Evolutionary conservation across 2,888 invertebrate genomes (phyloP), one percentile per base, ranked within the genome.

Genomic region (Archaeoteleia sp.): DNA sequence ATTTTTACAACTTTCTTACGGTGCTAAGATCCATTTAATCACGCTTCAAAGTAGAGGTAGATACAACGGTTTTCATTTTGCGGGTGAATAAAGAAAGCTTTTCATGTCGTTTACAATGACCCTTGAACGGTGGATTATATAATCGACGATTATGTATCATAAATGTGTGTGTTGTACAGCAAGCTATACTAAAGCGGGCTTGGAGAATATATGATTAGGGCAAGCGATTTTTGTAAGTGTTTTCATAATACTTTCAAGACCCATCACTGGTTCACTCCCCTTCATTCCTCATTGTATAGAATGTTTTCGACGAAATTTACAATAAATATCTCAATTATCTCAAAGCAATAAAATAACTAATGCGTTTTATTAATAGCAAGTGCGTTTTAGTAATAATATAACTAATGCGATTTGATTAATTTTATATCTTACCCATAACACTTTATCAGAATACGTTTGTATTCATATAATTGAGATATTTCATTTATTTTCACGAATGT

Each of bases 111-210:
- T 34, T 10, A 12, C 7, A 7, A 2, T 34, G 15, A 48, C 20
- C 23, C 35, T 37, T 51, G 34, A 39, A 40, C 14, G 14, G 4
- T 9, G 5, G 2, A 2, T 25, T 30, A 45, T 48, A 17, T 67
- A 61, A 68, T 53, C 39, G 66, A 71, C 54, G 46, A 63, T 57
- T 61, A 48, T 71, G 40, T 67, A 61, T 77, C 35, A 72, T 83
- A 68, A 76, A 54, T 74, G 62, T 78, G 72, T 81, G 75, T 82
- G 80, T 82, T 79, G 78, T 78, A 76, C 80, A 82, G 82, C 82
- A 82, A 81, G 77, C 82, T 82, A 79, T 80, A 80, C 79, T 82
- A 82, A 82, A 77, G 77, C 71, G 70, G 81, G 74, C 74, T 76
- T 75, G 80, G 74, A 80, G 71, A 77, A 76, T 78, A 69, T 75